Conservation (phyloP, 2,888 invertebrate genomes). For the Physocephala rufipes region DNA sequence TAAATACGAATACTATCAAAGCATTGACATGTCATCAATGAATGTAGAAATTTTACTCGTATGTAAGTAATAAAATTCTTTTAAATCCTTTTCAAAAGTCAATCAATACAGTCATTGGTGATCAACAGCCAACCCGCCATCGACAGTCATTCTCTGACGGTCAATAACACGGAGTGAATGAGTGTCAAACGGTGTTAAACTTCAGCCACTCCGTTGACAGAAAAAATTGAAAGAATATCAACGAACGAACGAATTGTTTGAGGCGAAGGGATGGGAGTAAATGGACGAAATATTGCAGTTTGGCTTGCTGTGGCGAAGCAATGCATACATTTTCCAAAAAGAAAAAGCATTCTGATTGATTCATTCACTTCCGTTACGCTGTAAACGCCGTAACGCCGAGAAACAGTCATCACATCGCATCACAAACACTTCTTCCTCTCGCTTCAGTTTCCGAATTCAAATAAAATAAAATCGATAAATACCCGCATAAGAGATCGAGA, state of each 20-base stretch:
- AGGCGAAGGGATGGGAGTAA: too few species aligned
- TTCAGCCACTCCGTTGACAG: not conserved
- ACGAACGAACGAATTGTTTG: not conserved
- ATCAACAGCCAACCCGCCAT: not conserved
- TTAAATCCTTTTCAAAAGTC: conserved; percentile 23
- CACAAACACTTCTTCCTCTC: too few species aligned
- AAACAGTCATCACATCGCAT: too few species aligned
- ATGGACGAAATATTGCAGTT: too few species aligned
- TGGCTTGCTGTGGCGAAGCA: too few species aligned
- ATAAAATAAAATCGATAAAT: too few species aligned
- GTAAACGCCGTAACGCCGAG: too few species aligned
- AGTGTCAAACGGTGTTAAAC: conserved; percentile 5
- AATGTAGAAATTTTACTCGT: not conserved
- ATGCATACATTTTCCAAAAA: conserved; percentile 3
- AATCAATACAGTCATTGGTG: conserved; percentile 12
- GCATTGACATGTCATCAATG: conserved; percentile 12
- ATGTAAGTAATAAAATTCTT: conserved; percentile 19
- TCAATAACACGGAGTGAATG: not conserved
- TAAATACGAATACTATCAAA: not conserved
- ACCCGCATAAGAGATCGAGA: too few species aligned
- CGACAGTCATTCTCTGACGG: not conserved
- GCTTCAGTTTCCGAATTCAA: too few species aligned
- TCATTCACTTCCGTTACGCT: conserved; percentile 21
- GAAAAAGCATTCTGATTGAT: conserved; percentile 22
- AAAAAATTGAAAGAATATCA: not conserved